Base-by-base conservation (phyloP, 2,113 vertebrate genomes). In the Octodon degus region DNA sequence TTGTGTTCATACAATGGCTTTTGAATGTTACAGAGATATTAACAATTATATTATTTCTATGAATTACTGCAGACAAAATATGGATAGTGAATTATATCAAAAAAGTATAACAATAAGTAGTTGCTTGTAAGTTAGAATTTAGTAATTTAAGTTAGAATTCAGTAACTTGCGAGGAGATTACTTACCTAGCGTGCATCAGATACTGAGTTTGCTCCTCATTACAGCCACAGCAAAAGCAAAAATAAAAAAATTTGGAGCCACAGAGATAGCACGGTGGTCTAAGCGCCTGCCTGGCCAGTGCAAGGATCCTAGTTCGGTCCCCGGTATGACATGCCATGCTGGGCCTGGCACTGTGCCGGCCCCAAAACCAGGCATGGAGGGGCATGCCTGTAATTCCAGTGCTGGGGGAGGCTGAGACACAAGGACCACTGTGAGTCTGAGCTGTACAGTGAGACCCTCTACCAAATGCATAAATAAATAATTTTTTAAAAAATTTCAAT, bases 101-200 rank as follows among this genome's bases (percentile, higher is more conserved):
- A 85, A 55, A 90, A 92, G 5, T 90, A 27, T 53, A 93, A 84
- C 88, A 93, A 47, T 7, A 90, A 93, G n/a, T 76, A 92, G 70
- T 65, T 86, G 7, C 50, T 90, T 95, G 50, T 74, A 80, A 84
- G 2, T 84, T 84, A 87, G 88, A 93, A 86, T 72, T 92, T 19
- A 74, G 0, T 77, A 80, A 37, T 1, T 70, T 92, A 80, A 84
- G 2, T 84, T 84, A 87, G 88, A 93, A 86, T 65, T 92, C 17
- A 74, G 0, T 77, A 80, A 37, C 1, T 70, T 92, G 5, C 60
- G 19, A 34, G 25, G 16, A 37, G 37, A 76, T 4, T 43, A 76
- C 25, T 62, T 86, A 22, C 12, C 30, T n/a, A 53, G 13, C 34
- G 37, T 27, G 7, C 32, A n/a, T n/a, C 11, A 58, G 22, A n/a